Evolutionary conservation across 2,113 vertebrate genomes (phyloP), one percentile per base, ranked within the genome.

Genomic region (Campylomormyrus tamandua): DNA sequence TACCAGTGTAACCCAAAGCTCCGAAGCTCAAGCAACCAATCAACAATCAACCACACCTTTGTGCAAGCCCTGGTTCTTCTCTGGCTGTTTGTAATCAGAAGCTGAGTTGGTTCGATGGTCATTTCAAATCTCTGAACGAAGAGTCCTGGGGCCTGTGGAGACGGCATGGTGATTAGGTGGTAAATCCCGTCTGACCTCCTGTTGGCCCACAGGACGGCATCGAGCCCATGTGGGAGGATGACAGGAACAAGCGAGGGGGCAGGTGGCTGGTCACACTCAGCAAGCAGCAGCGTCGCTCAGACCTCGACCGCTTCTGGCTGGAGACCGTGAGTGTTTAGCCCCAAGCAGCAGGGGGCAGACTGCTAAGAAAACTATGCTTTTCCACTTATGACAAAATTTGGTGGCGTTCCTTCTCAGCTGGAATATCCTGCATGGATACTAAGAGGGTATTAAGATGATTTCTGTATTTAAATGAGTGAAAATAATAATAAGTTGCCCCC

Each of bases 151-250:
- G 35, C 13, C 35, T 70, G 62, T 35, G 31, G 74, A 80, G 39
- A 80, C 31, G 0, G 6, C 1, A 77, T 35, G 31, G 15, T 77
- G 74, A 35, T 19, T 77, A 19, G 74, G 11, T 39, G 31, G 27
- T 80, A 8, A 42, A 39, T 80, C 74, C 17, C 19, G 15, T 80
- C 35, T 80, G 70, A 77, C 31, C 31, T 77, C n/a, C 3, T 77
- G 35, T 42, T 2, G 74, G 35, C 5, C 74, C 77, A 10, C 94
- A 99, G 98, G 98, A 99, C 92, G 98, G 97, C 39, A 98, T 99
- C 94, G 98, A 99, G 85, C 98, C 98, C 89, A 99, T 99, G 98
- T 99, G 98, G 98, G 98, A 99, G 96, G 98, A 99, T 92, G 98
- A 98, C 91, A 98, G 97, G 93, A 99, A 99, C 95, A 99, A 98